Base-by-base conservation (phyloP, 2,113 vertebrate genomes). In the Xiphorhynchus elegans region DNA sequence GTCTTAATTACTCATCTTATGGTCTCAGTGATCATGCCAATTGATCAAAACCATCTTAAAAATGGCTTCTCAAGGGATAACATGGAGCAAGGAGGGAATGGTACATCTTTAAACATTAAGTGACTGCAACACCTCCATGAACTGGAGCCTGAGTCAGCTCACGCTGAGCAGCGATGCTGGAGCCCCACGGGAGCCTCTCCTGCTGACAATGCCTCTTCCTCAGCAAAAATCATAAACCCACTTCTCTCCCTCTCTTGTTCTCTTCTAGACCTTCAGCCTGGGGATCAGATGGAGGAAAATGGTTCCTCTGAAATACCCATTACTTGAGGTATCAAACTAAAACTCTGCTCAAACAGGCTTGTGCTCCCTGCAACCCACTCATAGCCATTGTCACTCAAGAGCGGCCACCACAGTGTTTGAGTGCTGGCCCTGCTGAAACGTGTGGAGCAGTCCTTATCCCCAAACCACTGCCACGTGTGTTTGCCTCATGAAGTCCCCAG, bases 141-240 rank as follows among this genome's bases (percentile, higher is more conserved):
- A 4, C 49, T 9, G 31, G 17, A 91, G 73, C 59, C 59, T 58
- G 83, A 82, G 66, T 39, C 74, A 70, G 88, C 78, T 79, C 39
- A 53, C 0, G 0, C 73, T n/a, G 52, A 60, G 11, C 7, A 0
- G 73, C 2, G 3, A 58, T 2, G 55, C 70, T 1, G 1, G 56
- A 29, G 76, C 55, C 83, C 77, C 4, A 0, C 0, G 7, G 81
- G 58, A 53, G 10, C 40, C 63, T 10, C 15, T 23, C 24, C 67
- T 94, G 79, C 88, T 92, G 63, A 10, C 72, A 60, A 35, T n/a
- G 73, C 47, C 42, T 63, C 74, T 49, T 59, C 47, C 86, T 37
- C 73, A n/a, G 64, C 58, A 74, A 19, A 83, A 70, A 74, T 3
- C 86, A 73, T 7, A 55, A 67, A 55, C 31, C 52, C 17, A 3